Percentiles rank a stretch among this genome's conserved stretches.
phyloP scores from a whole-genome alignment of 2,797 vertebrate species.

The Hydrolagus colliei region DNA sequence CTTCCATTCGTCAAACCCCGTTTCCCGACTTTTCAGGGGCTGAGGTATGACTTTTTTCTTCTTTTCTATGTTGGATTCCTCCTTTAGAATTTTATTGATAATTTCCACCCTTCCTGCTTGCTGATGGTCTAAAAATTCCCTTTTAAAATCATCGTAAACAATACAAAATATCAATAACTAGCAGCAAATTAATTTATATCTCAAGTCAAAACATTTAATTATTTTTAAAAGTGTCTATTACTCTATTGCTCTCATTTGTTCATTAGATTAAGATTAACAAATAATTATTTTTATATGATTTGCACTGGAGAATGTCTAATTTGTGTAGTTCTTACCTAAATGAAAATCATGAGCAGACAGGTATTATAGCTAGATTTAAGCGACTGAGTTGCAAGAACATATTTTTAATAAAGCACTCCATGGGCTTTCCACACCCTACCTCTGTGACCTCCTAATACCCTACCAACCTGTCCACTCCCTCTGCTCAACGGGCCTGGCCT shows the following conservation, averaged over 20 bases:
- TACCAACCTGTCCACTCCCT: too few relatives aligned
- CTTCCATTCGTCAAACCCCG: conserved; percentile 35
- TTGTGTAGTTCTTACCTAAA: too few relatives aligned
- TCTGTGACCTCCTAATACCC: too few relatives aligned
- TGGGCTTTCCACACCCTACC: too few relatives aligned
- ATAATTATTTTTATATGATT: background rate
- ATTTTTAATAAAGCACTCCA: too few relatives aligned
- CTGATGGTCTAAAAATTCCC: conserved; percentile 64
- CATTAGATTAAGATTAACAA: background rate
- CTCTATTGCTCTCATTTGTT: background rate
- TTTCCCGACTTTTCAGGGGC: conserved; percentile 21
- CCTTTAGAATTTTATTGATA: conserved; percentile 59
- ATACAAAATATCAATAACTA: background rate
- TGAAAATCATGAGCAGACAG: too few relatives aligned
- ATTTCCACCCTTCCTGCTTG: conserved; percentile 66
- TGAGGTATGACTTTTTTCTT: conserved; percentile 39
- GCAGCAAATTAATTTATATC: background rate
- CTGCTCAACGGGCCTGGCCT: too few relatives aligned
- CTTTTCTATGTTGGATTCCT: conserved; percentile 51
- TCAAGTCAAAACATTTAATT: background rate
- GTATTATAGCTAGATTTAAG: too few relatives aligned
- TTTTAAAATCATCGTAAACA: conserved; percentile 45
- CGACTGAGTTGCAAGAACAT: too few relatives aligned
- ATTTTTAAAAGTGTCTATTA: background rate
- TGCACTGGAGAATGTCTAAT: too few relatives aligned